Conservation (phyloP, 1,140 invertebrate genomes). For the Brachystomella parvula region DNA sequence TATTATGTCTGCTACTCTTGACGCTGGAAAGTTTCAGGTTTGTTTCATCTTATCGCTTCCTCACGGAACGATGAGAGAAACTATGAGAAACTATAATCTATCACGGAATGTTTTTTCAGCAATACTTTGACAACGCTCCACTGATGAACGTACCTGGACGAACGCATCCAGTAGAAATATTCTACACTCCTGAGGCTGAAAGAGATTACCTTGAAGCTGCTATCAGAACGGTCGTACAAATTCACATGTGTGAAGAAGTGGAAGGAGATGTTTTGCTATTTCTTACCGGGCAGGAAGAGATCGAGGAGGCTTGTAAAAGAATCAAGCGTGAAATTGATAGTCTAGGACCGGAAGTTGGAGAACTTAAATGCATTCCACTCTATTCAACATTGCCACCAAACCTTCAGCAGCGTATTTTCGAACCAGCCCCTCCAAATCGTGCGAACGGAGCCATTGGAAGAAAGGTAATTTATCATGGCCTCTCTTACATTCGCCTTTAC, state of each 20-base stretch:
- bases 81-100: too few species aligned
- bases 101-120: too few species aligned
- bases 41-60: conserved; percentile 21
- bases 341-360: conserved; percentile 90
- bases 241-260: conserved; percentile 97
- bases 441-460: conserved; percentile 89
- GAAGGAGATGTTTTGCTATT: conserved; percentile 91
- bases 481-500: background rate
- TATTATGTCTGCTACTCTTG: conserved; percentile 99
- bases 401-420: conserved; percentile 95
- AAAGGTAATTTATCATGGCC: conserved; percentile 49
- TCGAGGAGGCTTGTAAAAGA: conserved; percentile 97
- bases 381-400: conserved; percentile 98
- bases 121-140: conserved; percentile 97
- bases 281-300: conserved; percentile 92
- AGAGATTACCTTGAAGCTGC: conserved; percentile 97
- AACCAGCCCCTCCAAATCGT: conserved; percentile 84
- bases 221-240: conserved; percentile 96
- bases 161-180: conserved; percentile 96
- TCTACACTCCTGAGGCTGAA: conserved; percentile 98
- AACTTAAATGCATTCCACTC: conserved; percentile 95
- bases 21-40: conserved; percentile 96
- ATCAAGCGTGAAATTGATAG: conserved; percentile 96
- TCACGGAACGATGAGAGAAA: too few species aligned
- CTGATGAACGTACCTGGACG: conserved; percentile 96